Evolutionary conservation across 2,113 vertebrate genomes (phyloP), one percentile per base, ranked within the genome.

Genomic region (Panthera leo): DNA sequence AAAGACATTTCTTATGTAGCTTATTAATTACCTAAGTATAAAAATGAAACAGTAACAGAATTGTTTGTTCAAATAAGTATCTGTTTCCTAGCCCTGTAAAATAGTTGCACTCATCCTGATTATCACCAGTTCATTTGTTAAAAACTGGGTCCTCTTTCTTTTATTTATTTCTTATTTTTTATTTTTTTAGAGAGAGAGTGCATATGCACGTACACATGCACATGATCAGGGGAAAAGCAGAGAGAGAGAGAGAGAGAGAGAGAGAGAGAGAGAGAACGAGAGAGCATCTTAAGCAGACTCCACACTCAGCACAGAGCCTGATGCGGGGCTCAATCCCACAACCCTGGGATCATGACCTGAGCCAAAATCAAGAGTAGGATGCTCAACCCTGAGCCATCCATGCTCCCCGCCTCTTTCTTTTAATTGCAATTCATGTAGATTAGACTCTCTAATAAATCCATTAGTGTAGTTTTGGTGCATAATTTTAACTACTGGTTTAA

Each of bases 401-500:
- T 25, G 61, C 61, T 11, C 25, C 61, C 61, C 1, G 8, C 39
- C n/a, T 34, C 3, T 92, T 84, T 51, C 39, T 55, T 55, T 34
- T 53, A 25, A 36, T 78, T 42, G 16, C 12, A 78, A 5, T 78
- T 55, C 29, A 25, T 79, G 53, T 55, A 42, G n/a, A 34, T 78
- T 65, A 55, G 19, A 42, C 36, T 94, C 21, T 91, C 15, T 86
- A 34, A 42, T 53, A 93, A 67, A 55, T 78, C n/a, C 34, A 71
- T 80, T 70, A 80, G 21, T 80, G 61, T 71, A 45, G 61, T 80
- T 94, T 80, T n/a, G 51, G 51, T 80, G 36, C 5, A 14, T 71
- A 94, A 88, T 80, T 88, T 88, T 88, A 80, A 27, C 51, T 80
- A 5, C 13, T 78, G 45, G 58, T 79, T 79, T 94, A 94, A 94